phyloP scores from a whole-genome alignment of 2,797 vertebrate genomes.

The Taenioides sp. region DNA sequence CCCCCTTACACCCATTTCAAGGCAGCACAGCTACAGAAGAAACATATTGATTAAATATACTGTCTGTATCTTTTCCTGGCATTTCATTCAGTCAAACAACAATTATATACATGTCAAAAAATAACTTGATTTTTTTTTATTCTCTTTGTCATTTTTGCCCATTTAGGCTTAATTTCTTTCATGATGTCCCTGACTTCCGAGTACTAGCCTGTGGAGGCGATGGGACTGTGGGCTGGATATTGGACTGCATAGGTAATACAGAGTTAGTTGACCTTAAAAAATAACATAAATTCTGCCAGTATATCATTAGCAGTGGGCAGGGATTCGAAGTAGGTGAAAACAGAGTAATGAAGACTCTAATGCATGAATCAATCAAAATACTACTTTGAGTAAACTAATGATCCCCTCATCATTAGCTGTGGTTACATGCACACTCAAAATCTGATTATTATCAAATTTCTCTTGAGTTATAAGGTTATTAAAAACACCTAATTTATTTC shows the following conservation, averaged over 20 bases:
- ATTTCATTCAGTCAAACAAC: conserved; percentile 35
- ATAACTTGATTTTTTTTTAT: background rate
- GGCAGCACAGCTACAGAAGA: conserved; percentile 38
- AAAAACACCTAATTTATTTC: too few relatives aligned
- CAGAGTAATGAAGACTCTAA: too few relatives aligned
- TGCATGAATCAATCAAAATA: too few relatives aligned
- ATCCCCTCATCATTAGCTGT: too few relatives aligned
- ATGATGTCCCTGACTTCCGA: conserved; percentile 89
- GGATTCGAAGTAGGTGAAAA: too few relatives aligned
- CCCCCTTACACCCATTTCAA: conserved; percentile 29
- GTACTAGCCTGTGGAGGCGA: conserved; percentile 93
- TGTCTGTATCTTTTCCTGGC: conserved; percentile 5
- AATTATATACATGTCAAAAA: conserved; percentile 4
- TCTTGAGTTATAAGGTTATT: too few relatives aligned
- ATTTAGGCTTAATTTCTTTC: conserved; percentile 89
- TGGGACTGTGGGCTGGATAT: conserved; percentile 93
- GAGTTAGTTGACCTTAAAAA: background rate
- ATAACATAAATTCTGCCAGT: background rate
- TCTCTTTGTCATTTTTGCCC: conserved; percentile 19
- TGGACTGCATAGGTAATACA: conserved; percentile 90
- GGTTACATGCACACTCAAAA: too few relatives aligned
- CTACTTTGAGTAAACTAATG: too few relatives aligned
- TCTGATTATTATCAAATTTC: too few relatives aligned
- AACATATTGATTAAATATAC: conserved; percentile 25
- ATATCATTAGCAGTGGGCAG: too few relatives aligned